A percentile compares a stretch with the other conserved stretches of the same genome.
phyloP scores from a whole-genome alignment of 2,113 vertebrate genomes.

The Pluvialis apricaria region DNA sequence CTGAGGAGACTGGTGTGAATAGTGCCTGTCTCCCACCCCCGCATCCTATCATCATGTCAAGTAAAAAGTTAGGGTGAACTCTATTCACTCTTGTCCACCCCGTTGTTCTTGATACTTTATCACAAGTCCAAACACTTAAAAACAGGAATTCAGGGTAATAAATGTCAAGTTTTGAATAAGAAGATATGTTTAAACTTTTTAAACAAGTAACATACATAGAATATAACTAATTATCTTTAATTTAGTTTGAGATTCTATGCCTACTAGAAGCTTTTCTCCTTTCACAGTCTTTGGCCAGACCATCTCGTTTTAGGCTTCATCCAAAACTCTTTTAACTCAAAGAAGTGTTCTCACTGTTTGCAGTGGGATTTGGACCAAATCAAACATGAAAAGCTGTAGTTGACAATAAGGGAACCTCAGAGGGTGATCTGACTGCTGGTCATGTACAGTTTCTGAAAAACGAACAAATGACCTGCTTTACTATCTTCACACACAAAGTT shows the following conservation, averaged over 20 bases:
- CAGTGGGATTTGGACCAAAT: background rate
- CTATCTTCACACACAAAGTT: background rate
- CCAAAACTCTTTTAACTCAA: background rate
- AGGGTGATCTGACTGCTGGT: background rate
- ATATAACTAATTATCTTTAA: background rate
- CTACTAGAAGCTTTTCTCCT: background rate
- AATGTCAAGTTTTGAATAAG: background rate
- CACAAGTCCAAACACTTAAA: background rate
- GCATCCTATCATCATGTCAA: background rate
- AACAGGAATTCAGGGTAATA: constrained; percentile 4
- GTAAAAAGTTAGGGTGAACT: constrained; percentile 12
- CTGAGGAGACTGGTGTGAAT: background rate
- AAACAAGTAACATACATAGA: background rate
- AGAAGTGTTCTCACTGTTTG: background rate
- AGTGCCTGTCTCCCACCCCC: background rate
- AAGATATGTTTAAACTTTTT: background rate
- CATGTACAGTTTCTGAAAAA: background rate
- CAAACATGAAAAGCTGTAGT: background rate
- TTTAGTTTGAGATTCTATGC: background rate
- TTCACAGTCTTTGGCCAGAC: background rate
- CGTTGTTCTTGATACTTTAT: constrained; percentile 11
- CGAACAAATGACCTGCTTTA: background rate
- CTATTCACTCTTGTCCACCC: background rate
- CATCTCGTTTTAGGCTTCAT: background rate
- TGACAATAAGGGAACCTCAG: background rate